Percentiles rank a stretch among this genome's conserved stretches.
Evolutionary conservation across 1,140 invertebrate genomes (phyloP).

Genomic region (Scaptomyza graminum): DNA sequence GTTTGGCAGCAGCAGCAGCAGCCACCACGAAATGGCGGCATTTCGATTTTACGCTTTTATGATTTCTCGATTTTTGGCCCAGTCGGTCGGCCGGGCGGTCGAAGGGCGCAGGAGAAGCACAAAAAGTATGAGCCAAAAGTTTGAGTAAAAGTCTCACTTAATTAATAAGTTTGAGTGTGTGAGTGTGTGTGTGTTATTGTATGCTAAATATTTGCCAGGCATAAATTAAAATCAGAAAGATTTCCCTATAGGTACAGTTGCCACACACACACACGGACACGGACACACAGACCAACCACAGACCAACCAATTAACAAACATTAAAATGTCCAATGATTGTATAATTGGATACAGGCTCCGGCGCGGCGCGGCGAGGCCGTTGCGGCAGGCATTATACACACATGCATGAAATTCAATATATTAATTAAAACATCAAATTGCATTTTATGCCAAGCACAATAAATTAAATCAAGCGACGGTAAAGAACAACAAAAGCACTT

Average conservation of each 20-base stretch:
- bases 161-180: constrained; percentile 71
- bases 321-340: constrained; percentile 65
- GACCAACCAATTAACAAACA: constrained; percentile 45
- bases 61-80: constrained; percentile 69
- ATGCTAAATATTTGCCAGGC: constrained; percentile 78
- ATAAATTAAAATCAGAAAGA: constrained; percentile 60
- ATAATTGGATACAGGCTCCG: constrained; percentile 52
- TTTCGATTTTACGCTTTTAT: constrained; percentile 82
- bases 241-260: constrained; percentile 61
- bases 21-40: constrained; percentile 73
- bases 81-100: neutral
- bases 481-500: constrained; percentile 41
- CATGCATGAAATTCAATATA: constrained; percentile 72
- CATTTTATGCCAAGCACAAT: constrained; percentile 69
- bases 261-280: constrained; percentile 18
- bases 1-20: constrained; percentile 51
- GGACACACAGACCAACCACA: too few relatives aligned
- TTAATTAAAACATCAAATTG: constrained; percentile 81
- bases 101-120: neutral
- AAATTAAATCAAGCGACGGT: constrained; percentile 69
- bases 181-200: constrained; percentile 49
- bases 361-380: neutral
- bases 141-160: constrained; percentile 53
- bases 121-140: constrained; percentile 11
- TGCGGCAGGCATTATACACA: constrained; percentile 1